Conservation (phyloP, 2,797 vertebrate genomes). For the Euphonia xanthogaster region DNA sequence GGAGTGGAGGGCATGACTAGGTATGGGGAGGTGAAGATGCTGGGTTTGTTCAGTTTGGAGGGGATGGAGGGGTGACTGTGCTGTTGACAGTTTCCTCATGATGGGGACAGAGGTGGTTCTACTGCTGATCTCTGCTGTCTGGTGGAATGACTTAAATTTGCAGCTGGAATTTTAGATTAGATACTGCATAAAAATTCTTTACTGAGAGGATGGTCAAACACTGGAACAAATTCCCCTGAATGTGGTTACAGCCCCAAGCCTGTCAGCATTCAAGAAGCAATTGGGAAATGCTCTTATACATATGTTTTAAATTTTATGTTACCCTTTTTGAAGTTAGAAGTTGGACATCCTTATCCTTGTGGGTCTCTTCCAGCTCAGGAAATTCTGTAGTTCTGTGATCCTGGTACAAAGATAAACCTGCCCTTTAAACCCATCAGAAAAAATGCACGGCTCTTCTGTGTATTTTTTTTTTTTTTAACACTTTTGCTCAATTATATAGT, state of each 20-base stretch:
- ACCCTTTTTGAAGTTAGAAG: not conserved
- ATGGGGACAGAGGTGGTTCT: not conserved
- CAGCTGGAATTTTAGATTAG: not conserved
- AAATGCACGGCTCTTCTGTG: not conserved
- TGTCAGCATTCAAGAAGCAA: not conserved
- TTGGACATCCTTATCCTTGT: fast-evolving
- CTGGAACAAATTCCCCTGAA: not conserved
- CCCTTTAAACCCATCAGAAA: not conserved
- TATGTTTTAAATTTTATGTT: not conserved
- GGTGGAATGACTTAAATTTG: not conserved
- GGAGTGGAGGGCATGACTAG: not conserved
- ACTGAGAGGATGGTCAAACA: not conserved
- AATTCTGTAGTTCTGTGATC: not conserved
- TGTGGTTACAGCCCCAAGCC: not conserved
- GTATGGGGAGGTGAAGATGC: not conserved
- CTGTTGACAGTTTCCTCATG: not conserved
- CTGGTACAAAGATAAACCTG: not conserved
- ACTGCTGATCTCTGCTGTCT: not conserved
- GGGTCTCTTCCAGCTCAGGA: not conserved
- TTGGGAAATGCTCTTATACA: not conserved
- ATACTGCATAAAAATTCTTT: not conserved
- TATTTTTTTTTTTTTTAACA: not conserved
- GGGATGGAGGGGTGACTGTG: not conserved
- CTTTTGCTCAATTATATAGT: not conserved
- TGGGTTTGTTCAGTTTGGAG: not conserved